Evolutionary conservation across 2,797 vertebrate species (phyloP).

Genomic region (Diplodus puntazzo): DNA sequence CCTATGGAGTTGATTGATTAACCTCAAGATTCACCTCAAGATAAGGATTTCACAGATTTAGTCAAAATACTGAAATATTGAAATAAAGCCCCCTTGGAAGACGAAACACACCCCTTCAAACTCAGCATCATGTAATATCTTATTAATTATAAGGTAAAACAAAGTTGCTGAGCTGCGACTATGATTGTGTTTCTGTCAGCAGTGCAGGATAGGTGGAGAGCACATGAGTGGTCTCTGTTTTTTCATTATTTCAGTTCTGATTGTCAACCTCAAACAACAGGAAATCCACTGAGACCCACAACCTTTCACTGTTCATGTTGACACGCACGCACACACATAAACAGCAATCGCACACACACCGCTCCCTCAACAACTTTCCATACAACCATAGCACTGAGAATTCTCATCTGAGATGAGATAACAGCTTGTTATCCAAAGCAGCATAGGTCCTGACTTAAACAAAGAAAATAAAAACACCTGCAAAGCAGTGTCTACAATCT

Average conservation of each 20-base stretch:
- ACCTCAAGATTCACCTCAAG: constrained; percentile 35
- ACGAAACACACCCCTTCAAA: background rate
- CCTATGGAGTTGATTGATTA: background rate
- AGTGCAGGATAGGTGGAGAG: constrained; percentile 29
- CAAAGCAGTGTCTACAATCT: background rate
- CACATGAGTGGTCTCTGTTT: constrained; percentile 68
- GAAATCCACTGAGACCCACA: constrained; percentile 83
- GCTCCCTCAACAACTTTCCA: constrained; percentile 36
- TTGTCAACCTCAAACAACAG: constrained; percentile 84
- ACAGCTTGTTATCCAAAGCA: background rate
- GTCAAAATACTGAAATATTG: background rate
- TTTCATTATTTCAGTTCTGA: constrained; percentile 75
- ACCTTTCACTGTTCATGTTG: constrained; percentile 75
- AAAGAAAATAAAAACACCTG: background rate
- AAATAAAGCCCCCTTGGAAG: no score
- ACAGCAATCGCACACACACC: constrained; percentile 25
- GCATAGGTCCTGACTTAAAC: background rate
- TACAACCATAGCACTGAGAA: background rate
- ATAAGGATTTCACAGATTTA: constrained; percentile 18
- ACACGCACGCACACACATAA: constrained; percentile 40
- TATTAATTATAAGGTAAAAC: background rate
- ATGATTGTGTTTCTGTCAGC: constrained; percentile 20
- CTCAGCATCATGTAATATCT: background rate
- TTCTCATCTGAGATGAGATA: background rate
- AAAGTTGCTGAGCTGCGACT: constrained; percentile 8